Evolutionary conservation across 2,797 vertebrate species (phyloP).

Genomic region (Cyclura pinguis): DNA sequence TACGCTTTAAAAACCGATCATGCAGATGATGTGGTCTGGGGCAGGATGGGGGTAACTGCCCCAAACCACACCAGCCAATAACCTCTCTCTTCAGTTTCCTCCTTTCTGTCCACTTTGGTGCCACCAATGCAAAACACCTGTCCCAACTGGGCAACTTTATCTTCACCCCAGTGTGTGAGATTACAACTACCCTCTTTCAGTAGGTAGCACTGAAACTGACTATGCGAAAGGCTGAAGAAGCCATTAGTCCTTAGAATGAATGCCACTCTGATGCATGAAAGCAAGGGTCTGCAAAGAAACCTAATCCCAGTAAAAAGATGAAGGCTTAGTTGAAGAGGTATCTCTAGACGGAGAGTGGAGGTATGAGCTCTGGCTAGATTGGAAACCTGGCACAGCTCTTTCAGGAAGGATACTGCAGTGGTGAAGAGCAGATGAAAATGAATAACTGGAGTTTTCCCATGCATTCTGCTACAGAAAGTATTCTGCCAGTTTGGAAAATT

Average conservation of each 20-base stretch:
- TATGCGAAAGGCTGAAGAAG: too few relatives aligned
- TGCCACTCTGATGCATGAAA: background rate
- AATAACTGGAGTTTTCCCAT: background rate
- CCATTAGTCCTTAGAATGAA: background rate
- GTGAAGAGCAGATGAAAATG: background rate
- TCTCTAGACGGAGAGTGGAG: background rate
- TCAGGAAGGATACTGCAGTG: background rate
- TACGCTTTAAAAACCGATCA: background rate
- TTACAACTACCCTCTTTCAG: background rate
- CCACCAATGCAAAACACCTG: background rate
- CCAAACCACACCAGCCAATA: background rate
- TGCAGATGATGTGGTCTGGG: background rate
- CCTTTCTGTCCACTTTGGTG: background rate
- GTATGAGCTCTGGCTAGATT: background rate
- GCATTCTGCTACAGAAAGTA: background rate
- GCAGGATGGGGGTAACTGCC: background rate
- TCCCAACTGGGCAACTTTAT: background rate
- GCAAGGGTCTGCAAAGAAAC: background rate
- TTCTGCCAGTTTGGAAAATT: background rate
- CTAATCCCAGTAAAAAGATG: background rate
- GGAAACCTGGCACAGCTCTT: background rate
- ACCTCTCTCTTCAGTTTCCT: background rate
- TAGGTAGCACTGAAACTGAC: too few relatives aligned
- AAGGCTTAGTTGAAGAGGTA: background rate
- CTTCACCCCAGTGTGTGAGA: background rate